Percentiles rank a stretch among this genome's conserved stretches.
Conservation (phyloP, 2,113 vertebrate species). For the Cottus gobio region DNA sequence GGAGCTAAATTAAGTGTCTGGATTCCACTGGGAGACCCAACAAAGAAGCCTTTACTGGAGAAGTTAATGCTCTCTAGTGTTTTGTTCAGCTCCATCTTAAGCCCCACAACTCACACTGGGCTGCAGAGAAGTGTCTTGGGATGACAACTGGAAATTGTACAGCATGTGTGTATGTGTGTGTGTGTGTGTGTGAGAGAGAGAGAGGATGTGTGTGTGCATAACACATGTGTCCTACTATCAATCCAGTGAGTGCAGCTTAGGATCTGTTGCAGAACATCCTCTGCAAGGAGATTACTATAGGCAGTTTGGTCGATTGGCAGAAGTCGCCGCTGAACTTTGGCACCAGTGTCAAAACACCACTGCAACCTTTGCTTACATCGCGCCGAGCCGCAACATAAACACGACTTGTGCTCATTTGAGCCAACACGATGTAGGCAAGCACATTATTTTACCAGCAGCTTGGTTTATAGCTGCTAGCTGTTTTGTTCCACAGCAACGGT, state of each 20-base stretch:
- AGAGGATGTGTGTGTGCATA: not conserved
- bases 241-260: conserved; percentile 63
- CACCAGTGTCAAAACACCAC: conserved; percentile 34
- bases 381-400: conserved; percentile 26
- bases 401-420: not conserved
- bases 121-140: conserved; percentile 60
- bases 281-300: conserved; percentile 71
- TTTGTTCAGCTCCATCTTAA: conserved; percentile 72
- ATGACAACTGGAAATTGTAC: conserved; percentile 52
- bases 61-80: conserved; percentile 72
- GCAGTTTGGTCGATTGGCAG: conserved; percentile 57
- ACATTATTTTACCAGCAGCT: conserved; percentile 13
- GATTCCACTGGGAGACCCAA: conserved; percentile 65
- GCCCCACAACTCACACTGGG: conserved; percentile 64
- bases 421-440: not conserved
- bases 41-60: conserved; percentile 63
- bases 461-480: conserved; percentile 11
- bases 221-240: conserved; percentile 42
- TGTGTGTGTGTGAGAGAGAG: conserved; percentile 2
- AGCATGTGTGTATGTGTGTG: not conserved
- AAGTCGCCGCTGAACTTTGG: conserved; percentile 65
- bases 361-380: conserved; percentile 34
- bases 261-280: conserved; percentile 73
- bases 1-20: conserved; percentile 76
- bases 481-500: conserved; percentile 12